These are phyloP conservation scores for Gobiocypris rarus DNA, from an alignment of 2,113 vertebrate species.

Conservation along the genomic window DNA sequence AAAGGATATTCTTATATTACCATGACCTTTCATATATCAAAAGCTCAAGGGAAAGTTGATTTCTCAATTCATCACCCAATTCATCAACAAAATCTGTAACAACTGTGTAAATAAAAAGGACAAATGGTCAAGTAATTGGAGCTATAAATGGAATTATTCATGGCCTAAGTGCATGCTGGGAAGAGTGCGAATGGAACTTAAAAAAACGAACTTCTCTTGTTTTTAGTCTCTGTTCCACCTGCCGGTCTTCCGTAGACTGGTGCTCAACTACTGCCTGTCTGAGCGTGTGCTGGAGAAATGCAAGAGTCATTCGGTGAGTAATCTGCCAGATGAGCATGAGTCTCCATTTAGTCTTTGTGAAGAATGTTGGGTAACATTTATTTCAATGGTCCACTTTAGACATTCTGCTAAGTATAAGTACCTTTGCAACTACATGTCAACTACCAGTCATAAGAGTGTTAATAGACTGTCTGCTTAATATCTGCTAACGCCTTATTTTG, in stretches of 20 bases:
- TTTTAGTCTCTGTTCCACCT: conserved; percentile 94
- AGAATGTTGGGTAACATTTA: too few relatives aligned
- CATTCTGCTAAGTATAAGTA: too few relatives aligned
- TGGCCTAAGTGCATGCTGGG: background rate
- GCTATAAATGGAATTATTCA: background rate
- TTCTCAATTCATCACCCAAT: too few relatives aligned
- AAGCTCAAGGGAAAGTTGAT: too few relatives aligned
- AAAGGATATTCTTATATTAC: too few relatives aligned
- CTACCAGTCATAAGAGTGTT: too few relatives aligned
- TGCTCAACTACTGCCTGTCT: conserved; percentile 89
- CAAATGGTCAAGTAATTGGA: background rate
- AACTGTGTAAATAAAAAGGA: background rate
- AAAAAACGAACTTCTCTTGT: conserved; percentile 35
- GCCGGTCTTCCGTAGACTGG: conserved; percentile 89
- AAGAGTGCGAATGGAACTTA: background rate
- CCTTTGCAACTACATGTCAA: too few relatives aligned
- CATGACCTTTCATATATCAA: too few relatives aligned
- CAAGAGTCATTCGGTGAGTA: conserved; percentile 84
- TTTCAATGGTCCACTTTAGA: too few relatives aligned
- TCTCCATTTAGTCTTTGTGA: background rate
- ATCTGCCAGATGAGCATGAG: conserved; percentile 28
- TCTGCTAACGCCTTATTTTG: too few relatives aligned
- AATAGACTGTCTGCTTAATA: too few relatives aligned
- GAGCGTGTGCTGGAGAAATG: conserved; percentile 83
- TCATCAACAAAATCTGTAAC: background rate